phyloP scores from a whole-genome alignment of 2,888 invertebrate species.

The Patella pellucida region DNA sequence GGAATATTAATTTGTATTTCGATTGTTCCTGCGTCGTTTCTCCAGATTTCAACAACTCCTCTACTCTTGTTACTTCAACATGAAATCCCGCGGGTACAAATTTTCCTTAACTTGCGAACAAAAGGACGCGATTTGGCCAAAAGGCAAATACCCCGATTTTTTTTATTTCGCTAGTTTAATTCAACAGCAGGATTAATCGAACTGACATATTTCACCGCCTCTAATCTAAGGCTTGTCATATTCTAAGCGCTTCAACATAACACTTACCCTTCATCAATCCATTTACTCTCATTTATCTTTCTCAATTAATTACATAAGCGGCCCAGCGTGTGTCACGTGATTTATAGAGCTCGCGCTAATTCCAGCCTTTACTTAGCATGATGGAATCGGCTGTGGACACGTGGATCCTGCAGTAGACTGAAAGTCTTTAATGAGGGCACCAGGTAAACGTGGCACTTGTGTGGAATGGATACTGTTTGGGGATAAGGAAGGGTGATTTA shows the following conservation, averaged over 20 bases:
- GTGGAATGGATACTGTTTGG: too few species aligned
- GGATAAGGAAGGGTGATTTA: too few species aligned
- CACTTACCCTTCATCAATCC: background rate
- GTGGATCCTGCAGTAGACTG: too few species aligned
- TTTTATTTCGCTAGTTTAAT: background rate
- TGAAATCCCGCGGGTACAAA: constrained; percentile 18
- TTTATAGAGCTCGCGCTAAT: background rate
- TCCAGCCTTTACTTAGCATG: too few species aligned
- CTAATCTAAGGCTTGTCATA: constrained; percentile 5
- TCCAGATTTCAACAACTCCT: constrained; percentile 16
- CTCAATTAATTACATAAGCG: constrained; percentile 8
- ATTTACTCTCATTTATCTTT: background rate
- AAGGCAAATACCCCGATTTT: constrained; percentile 8
- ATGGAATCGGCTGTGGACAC: too few species aligned
- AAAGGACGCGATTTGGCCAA: constrained; percentile 21
- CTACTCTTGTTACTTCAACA: background rate
- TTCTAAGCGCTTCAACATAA: background rate
- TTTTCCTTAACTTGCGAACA: constrained; percentile 20
- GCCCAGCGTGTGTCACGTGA: background rate
- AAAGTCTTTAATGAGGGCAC: too few species aligned
- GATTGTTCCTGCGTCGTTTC: constrained; percentile 19
- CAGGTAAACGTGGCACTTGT: too few species aligned
- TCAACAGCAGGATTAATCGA: background rate
- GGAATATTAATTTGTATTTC: constrained; percentile 26
- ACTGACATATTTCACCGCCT: constrained; percentile 3